A percentile compares a stretch with the other conserved stretches of the same genome.
These are phyloP conservation scores for Drosophila parthenogenetica DNA, from an alignment of 2,888 invertebrate species.

Conservation along the genomic window DNA sequence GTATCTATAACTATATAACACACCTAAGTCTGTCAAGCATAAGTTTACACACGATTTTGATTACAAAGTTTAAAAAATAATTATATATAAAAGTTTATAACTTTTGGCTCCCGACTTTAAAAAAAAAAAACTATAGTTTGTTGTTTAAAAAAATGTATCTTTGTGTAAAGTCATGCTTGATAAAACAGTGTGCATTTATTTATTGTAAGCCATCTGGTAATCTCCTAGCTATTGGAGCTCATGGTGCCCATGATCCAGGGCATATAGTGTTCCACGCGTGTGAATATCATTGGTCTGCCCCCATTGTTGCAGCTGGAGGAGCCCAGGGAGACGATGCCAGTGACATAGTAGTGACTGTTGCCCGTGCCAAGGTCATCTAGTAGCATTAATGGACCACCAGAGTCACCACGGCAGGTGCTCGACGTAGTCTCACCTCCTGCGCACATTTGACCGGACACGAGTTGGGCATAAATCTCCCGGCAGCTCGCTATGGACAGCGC, in stretches of 20 bases:
- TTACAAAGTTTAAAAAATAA: no score
- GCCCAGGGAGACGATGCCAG: conserved; percentile 55
- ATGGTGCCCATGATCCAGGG: conserved; percentile 47
- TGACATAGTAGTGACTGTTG: conserved; percentile 29
- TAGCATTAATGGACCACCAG: conserved; percentile 60
- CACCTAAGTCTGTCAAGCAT: not conserved
- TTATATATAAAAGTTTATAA: no score
- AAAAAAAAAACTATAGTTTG: no score
- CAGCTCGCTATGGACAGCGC: conserved; percentile 74
- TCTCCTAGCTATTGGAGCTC: conserved; percentile 19
- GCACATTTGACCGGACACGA: conserved; percentile 49
- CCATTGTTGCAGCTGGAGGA: conserved; percentile 20
- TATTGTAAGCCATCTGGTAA: not conserved
- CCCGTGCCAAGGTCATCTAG: not conserved
- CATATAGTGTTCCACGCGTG: conserved; percentile 52
- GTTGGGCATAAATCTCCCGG: conserved; percentile 2
- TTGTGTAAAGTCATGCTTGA: no score
- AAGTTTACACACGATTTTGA: not conserved
- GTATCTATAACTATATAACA: no score
- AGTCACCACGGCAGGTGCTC: conserved; percentile 56
- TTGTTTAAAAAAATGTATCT: no score
- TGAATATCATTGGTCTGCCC: conserved; percentile 49
- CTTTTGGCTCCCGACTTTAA: no score
- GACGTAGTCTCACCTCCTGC: conserved; percentile 36
- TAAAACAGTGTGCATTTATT: not conserved